These are phyloP conservation scores for Frieseomelitta varia DNA, from an alignment of 1,140 invertebrate species.

Conservation along the genomic window DNA sequence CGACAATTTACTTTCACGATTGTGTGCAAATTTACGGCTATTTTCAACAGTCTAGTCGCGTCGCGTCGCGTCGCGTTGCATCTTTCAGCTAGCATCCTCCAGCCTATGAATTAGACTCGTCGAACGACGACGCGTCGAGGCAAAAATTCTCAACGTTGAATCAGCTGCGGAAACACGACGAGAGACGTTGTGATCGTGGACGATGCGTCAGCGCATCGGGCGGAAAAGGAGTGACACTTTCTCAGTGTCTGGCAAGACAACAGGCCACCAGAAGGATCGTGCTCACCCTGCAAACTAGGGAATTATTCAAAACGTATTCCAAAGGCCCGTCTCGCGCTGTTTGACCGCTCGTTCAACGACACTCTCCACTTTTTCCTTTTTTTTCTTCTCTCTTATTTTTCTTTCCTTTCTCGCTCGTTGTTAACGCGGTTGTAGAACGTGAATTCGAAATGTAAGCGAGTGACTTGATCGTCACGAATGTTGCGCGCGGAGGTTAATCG, in stretches of 20 bases:
- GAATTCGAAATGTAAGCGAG: background rate
- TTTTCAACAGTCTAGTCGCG: fast-evolving
- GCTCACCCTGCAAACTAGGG: conserved; percentile 47
- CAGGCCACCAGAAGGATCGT: conserved; percentile 36
- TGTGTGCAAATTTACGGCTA: background rate
- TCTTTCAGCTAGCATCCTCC: background rate
- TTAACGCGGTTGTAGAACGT: background rate
- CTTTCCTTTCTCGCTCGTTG: background rate
- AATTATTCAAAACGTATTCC: conserved; percentile 48
- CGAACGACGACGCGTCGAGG: background rate
- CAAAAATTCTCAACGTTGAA: background rate
- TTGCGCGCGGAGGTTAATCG: background rate
- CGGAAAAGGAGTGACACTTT: conserved; percentile 45
- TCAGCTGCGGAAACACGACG: conserved; percentile 23
- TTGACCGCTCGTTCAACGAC: background rate
- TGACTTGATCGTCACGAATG: too few relatives aligned
- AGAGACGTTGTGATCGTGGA: conserved; percentile 28
- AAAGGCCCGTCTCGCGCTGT: background rate
- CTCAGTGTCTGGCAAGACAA: conserved; percentile 54
- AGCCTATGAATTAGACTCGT: background rate
- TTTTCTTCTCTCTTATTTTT: too few relatives aligned
- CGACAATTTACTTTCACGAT: background rate
- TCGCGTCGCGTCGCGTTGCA: background rate
- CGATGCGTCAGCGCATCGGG: conserved; percentile 28
- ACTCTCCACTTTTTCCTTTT: background rate